These are phyloP conservation scores for Meriones psammophilus DNA, from an alignment of 2,797 vertebrate genomes.

Conservation along the genomic window DNA sequence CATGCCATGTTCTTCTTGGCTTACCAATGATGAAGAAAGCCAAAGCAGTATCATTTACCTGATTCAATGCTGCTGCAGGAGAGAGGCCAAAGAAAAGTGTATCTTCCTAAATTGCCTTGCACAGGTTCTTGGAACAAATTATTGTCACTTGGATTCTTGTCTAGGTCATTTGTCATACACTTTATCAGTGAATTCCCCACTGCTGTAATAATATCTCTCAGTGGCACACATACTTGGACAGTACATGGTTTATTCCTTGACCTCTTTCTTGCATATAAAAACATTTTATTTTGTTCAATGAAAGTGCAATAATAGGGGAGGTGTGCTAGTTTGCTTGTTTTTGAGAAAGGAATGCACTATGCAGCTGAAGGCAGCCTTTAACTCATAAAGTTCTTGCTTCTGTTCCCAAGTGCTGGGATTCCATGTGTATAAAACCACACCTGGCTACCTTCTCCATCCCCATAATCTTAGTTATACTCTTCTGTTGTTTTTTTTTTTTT, in stretches of 20 bases:
- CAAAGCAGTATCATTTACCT: constrained; percentile 20
- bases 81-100: not conserved
- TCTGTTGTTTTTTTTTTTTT: not conserved
- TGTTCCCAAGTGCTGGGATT: not conserved
- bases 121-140: constrained; percentile 51
- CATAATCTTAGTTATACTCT: not conserved
- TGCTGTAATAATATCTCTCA: constrained; percentile 14
- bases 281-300: constrained; percentile 29
- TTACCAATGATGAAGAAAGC: constrained; percentile 51
- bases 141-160: constrained; percentile 57
- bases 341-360: not conserved
- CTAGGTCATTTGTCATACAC: constrained; percentile 59
- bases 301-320: not conserved
- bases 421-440: not conserved
- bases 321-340: not conserved
- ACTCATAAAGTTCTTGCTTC: not conserved
- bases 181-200: constrained; percentile 36
- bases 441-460: not conserved
- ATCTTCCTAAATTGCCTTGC: constrained; percentile 61
- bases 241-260: not conserved
- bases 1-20: constrained; percentile 36
- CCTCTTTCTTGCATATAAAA: not conserved
- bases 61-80: not conserved
- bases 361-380: not conserved
- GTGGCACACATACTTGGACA: not conserved